Evolutionary conservation across 1,140 invertebrate species (phyloP), one percentile per base, ranked within the genome.

Genomic region (Lerema accius): DNA sequence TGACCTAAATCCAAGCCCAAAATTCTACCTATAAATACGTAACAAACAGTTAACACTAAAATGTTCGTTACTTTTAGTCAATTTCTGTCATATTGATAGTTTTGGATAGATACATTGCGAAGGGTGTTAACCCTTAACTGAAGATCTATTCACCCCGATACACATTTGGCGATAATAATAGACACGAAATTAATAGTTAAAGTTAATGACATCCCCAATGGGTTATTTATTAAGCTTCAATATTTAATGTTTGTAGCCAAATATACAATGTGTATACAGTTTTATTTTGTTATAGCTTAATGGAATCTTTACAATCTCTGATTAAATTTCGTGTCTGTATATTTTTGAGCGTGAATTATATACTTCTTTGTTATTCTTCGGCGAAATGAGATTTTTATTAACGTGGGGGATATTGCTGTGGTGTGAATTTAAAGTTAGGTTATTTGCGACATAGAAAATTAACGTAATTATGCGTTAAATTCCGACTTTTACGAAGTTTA

Each of bases 341-440:
- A 87, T 83, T 86, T 86, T 88, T 88, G 80, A 76, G 71, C 79
- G 62, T 70, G 67, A 56, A 73, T 50, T 62, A 62, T 65, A 64
- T 69, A 64, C 59, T 71, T 65, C 6, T 19, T 43, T 43, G 19
- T 43, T 15, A 32, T 43, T 43, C 28, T 43, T 32, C 26, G 14
- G 15, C n/a, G 35, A 23, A 17, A 37, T 37, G 28, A 51, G 0
- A 11, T 37, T 37, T 17, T 37, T 37, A 16, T 10, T 17, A 37
- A 37, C n/a, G 35, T 37, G 35, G 1, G 35, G 35, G 35, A 32
- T 1, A 11, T 11, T 11, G 35, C 35, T 11, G 35, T n/a, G 10
- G 3, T 11, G 35, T 37, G 1, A 37, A 37, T 37, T 1, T 7
- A 37, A 37, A 11, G n/a, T 37, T 32, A 1, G 4, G n/a, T n/a